These are phyloP conservation scores for Sebastes itinus DNA, from an alignment of 2,797 vertebrate genomes.

Conservation along the genomic window DNA sequence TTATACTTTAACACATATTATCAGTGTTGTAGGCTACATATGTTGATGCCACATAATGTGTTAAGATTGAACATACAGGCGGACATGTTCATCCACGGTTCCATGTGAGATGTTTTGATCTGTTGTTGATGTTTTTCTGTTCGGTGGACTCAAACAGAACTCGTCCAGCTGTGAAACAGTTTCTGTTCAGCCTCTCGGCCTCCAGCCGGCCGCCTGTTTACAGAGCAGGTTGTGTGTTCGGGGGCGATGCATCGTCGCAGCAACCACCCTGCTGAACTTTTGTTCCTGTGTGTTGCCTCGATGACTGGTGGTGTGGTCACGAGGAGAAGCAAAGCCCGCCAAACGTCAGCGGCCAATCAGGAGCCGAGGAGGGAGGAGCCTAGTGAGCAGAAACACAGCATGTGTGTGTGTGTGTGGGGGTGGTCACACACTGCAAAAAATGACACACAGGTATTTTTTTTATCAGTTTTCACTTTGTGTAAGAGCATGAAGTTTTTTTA, in stretches of 20 bases:
- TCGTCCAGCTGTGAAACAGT: neutral
- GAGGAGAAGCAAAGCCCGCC: constrained; percentile 58
- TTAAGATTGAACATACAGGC: neutral
- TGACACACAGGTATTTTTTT: neutral
- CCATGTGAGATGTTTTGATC: neutral
- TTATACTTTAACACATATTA: neutral
- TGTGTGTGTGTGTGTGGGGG: constrained; percentile 13
- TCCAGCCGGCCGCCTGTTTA: constrained; percentile 1
- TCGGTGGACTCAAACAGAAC: neutral
- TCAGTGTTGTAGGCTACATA: neutral
- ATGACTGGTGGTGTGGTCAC: constrained; percentile 29
- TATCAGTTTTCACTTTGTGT: neutral
- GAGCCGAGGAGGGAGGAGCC: neutral
- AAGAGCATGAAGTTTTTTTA: too few relatives aligned
- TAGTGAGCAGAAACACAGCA: neutral
- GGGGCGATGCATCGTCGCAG: constrained; percentile 4
- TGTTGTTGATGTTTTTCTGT: neutral
- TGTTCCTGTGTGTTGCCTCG: constrained; percentile 34
- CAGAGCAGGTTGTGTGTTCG: constrained; percentile 36
- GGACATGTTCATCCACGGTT: too few relatives aligned
- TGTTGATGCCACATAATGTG: neutral
- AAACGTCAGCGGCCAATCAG: constrained; percentile 61
- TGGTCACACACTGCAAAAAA: constrained; percentile 47
- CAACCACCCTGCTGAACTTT: constrained; percentile 64
- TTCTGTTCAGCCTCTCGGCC: constrained; percentile 7